A percentile compares a stretch with the other conserved stretches of the same genome.
Evolutionary conservation across 2,113 vertebrate genomes (phyloP).

Genomic region (Erpornis zantholeuca): DNA sequence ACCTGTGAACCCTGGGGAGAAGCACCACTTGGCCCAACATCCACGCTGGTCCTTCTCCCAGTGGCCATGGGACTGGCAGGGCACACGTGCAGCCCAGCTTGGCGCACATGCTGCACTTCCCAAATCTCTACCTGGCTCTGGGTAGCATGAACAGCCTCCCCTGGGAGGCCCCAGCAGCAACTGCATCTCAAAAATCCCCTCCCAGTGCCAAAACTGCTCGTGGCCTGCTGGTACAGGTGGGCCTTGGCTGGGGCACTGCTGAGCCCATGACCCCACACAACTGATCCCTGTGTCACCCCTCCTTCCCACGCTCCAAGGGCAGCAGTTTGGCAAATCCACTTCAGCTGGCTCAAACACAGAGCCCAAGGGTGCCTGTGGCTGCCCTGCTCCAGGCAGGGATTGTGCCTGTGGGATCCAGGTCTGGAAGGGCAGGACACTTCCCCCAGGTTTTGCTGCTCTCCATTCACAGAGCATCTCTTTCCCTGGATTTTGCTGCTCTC

Average conservation of each 20-base stretch:
- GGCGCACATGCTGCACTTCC: neutral
- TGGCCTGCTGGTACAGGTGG: neutral
- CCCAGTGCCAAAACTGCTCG: neutral
- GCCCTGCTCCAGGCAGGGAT: neutral
- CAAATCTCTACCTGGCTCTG: neutral
- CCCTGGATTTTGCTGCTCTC: neutral
- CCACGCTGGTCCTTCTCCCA: neutral
- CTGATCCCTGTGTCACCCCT: accelerated
- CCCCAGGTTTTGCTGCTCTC: neutral
- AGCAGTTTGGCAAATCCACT: neutral
- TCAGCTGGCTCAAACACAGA: neutral
- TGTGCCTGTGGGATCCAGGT: neutral
- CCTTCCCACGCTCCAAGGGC: too few species aligned
- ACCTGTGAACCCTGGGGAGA: accelerated
- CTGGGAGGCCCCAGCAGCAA: neutral
- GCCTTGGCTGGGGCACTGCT: neutral
- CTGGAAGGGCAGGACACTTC: neutral
- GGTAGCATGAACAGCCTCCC: neutral
- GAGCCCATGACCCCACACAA: neutral
- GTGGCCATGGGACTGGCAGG: accelerated
- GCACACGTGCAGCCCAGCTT: accelerated
- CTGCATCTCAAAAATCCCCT: neutral
- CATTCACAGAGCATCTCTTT: neutral
- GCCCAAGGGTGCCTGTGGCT: neutral
- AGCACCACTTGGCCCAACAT: neutral